Evolutionary conservation across 1,140 invertebrate species (phyloP).

Genomic region (Eulimnadia texana): DNA sequence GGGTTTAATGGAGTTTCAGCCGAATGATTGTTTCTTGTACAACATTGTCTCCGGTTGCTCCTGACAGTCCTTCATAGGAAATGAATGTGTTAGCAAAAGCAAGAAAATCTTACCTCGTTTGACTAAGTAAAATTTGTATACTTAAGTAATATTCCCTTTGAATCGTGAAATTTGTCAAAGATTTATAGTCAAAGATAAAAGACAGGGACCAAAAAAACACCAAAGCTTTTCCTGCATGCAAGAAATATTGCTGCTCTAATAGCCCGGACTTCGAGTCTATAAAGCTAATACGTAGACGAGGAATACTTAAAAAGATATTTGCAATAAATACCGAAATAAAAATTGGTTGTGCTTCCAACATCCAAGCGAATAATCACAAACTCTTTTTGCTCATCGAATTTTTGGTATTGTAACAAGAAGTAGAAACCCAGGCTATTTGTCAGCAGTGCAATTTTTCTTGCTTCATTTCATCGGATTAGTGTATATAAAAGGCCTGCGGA

Average conservation of each 20-base stretch:
- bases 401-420: background rate
- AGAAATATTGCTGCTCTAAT: background rate
- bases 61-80: background rate
- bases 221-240: no score
- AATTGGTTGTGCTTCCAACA: background rate
- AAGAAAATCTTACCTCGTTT: background rate
- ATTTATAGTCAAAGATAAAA: no score
- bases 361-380: background rate
- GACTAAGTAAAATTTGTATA: no score
- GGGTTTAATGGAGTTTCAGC: no score
- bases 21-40: no score
- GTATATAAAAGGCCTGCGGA: background rate
- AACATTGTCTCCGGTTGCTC: background rate
- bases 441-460: background rate
- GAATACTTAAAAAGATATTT: background rate
- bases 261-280: background rate
- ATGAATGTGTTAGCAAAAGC: background rate
- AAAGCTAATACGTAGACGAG: background rate
- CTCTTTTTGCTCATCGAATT: no score
- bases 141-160: no score
- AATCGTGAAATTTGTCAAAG: no score
- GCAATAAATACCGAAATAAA: background rate
- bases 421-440: background rate
- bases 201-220: no score
- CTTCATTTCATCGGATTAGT: no score